Evolutionary conservation across 2,888 invertebrate genomes (phyloP), one percentile per base, ranked within the genome.

Genomic region (Nomada goodeniana): DNA sequence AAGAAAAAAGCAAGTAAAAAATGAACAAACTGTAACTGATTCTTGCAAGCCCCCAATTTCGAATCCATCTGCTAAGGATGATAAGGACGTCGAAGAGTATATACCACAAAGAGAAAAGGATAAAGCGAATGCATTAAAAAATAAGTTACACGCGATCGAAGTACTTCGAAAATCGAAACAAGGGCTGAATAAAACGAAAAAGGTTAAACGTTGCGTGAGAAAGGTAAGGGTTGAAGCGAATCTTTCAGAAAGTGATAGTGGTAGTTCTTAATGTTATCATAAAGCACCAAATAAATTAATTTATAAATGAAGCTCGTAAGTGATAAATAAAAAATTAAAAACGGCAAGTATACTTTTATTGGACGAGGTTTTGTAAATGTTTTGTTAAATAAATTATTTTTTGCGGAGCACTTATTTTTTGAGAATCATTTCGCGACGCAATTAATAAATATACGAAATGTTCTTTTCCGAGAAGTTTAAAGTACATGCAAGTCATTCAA

Each of bases 91-190:
- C 50, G 80, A 90, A 23, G 92, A 93, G 80, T 86, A 83, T 0
- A 97, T 98, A 90, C 97, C 97, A 0, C 97, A 98, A 91, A 95
- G 96, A 85, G 96, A 97, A 91, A 95, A 95, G 82, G 96, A 96
- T 84, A 95, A 96, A 92, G 94, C 95, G 81, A 95, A 95, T 90
- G 94, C 96, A 83, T 93, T 96, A 61, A 95, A 96, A 90, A 96
- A 96, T 86, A 97, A 96, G 94, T 93, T 96, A 89, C 96, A 96
- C 92, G 97, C 98, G 0, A 97, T 97, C 63, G 96, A 97, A 92
- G 90, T 96, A 70, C 96, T 96, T 84, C 95, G 96, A 84, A 97
- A 96, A 93, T 95, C 96, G 0, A 96, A 95, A 88, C 94, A 95
- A 78, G 96, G 96, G 85, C 94, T 95, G n/a, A 95, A 95, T 75